Conservation (phyloP, 1,140 invertebrate genomes). For the Drosophila erecta region DNA sequence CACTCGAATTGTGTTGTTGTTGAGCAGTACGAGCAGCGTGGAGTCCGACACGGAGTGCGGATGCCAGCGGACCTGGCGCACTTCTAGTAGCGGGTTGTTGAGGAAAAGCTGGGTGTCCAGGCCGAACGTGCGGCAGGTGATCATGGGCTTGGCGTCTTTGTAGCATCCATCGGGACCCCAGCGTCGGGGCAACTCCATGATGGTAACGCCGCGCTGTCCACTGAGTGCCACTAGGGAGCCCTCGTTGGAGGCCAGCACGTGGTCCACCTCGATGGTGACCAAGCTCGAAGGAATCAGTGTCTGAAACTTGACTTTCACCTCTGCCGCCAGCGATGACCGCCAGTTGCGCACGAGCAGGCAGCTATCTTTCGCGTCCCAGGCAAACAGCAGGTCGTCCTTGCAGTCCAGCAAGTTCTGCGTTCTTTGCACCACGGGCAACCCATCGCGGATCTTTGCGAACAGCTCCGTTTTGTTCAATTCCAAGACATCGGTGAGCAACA, state of each 20-base stretch:
- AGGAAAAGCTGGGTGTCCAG: conserved; percentile 88
- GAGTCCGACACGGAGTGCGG: conserved; percentile 91
- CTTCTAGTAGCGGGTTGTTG: conserved; percentile 86
- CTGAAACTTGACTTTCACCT: conserved; percentile 48
- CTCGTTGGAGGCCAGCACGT: conserved; percentile 79
- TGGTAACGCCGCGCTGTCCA: conserved; percentile 76
- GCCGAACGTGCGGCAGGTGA: conserved; percentile 85
- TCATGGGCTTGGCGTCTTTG: conserved; percentile 70
- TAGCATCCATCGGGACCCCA: conserved; percentile 82
- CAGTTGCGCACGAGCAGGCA: conserved; percentile 73
- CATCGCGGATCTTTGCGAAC: conserved; percentile 70
- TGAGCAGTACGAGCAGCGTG: conserved; percentile 91
- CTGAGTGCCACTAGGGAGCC: conserved; percentile 75
- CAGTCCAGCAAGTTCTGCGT: conserved; percentile 79
- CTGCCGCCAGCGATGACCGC: conserved; percentile 53
- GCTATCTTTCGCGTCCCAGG: conserved; percentile 66
- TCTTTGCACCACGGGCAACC: conserved; percentile 51
- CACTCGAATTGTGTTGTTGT: conserved; percentile 91
- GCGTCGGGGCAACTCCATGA: conserved; percentile 84
- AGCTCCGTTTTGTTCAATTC: conserved; percentile 64
- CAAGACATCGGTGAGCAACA: conserved; percentile 68
- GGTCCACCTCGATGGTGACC: conserved; percentile 79
- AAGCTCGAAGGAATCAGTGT: conserved; percentile 77
- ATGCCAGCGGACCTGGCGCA: conserved; percentile 92
- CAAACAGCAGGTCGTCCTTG: conserved; percentile 80